These are phyloP conservation scores for Nineta flava DNA, from an alignment of 2,888 invertebrate genomes.

Conservation along the genomic window DNA sequence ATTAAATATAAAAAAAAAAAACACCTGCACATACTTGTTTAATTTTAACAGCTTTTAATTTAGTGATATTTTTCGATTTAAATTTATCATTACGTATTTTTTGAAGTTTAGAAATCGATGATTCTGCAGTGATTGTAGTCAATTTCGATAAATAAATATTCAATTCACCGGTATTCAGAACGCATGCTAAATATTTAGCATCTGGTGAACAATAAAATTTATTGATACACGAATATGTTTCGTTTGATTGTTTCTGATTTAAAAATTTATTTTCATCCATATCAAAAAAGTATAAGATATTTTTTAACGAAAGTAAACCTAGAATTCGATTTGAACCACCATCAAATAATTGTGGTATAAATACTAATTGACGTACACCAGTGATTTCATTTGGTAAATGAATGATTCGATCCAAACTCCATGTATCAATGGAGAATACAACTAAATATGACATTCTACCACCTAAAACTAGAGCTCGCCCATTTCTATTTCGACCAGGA, in stretches of 20 bases:
- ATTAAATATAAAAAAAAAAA: constrained; percentile 9
- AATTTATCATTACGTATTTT: constrained; percentile 13
- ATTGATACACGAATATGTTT: constrained; percentile 31
- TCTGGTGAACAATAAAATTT: constrained; percentile 35
- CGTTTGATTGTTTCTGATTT: constrained; percentile 24
- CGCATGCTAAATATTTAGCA: constrained; percentile 40
- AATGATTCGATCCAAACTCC: constrained; percentile 39
- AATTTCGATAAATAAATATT: constrained; percentile 29
- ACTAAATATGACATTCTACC: constrained; percentile 36
- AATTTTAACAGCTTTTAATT: constrained; percentile 12
- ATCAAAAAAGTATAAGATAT: constrained; percentile 36
- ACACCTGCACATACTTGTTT: constrained; percentile 14
- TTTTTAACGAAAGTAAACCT: constrained; percentile 38
- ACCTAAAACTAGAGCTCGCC: constrained; percentile 44
- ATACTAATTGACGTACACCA: constrained; percentile 36
- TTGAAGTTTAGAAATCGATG: constrained; percentile 7
- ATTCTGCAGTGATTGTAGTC: neutral
- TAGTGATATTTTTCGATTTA: constrained; percentile 1
- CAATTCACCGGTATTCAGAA: constrained; percentile 39
- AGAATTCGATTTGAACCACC: constrained; percentile 45
- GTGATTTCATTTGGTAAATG: constrained; percentile 34
- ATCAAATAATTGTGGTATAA: constrained; percentile 44
- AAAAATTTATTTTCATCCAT: constrained; percentile 32
- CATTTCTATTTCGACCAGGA: constrained; percentile 43
- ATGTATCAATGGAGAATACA: constrained; percentile 40